Conservation (phyloP, 2,797 vertebrate genomes). For the Capromys pilorides region DNA sequence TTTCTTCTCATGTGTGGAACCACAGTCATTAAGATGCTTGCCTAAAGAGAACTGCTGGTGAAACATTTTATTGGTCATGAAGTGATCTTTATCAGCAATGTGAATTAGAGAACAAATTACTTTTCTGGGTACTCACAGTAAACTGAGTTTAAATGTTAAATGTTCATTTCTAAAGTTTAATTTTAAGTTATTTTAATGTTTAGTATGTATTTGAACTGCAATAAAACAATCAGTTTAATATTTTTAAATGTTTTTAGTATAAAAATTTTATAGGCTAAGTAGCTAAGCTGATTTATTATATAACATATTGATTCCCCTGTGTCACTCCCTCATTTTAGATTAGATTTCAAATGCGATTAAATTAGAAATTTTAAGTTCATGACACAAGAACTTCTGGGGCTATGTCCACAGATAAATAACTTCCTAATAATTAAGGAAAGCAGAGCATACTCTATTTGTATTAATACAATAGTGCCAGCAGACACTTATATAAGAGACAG, state of each 20-base stretch:
- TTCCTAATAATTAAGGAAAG: background rate
- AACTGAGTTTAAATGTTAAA: conserved; percentile 86
- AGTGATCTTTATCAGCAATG: conserved; percentile 77
- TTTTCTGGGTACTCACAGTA: conserved; percentile 81
- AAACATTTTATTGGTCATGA: conserved; percentile 81
- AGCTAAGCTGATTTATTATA: background rate
- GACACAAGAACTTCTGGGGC: background rate
- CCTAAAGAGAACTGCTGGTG: conserved; percentile 81
- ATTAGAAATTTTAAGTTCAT: background rate
- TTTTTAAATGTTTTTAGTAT: conserved; percentile 52
- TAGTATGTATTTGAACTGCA: conserved; percentile 87
- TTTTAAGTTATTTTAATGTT: conserved; percentile 87
- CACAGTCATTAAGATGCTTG: conserved; percentile 61
- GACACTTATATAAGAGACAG: background rate
- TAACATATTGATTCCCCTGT: background rate
- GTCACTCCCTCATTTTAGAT: background rate
- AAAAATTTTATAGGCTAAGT: background rate
- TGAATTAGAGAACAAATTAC: conserved; percentile 80
- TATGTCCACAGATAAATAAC: background rate
- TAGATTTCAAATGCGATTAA: background rate
- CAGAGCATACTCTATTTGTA: background rate
- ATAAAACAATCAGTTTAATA: conserved; percentile 86
- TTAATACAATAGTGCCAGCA: background rate
- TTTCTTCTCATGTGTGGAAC: conserved; percentile 71
- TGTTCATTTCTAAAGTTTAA: conserved; percentile 87